phyloP scores from a whole-genome alignment of 1,140 invertebrate species.

The Aleiodes sp. region DNA sequence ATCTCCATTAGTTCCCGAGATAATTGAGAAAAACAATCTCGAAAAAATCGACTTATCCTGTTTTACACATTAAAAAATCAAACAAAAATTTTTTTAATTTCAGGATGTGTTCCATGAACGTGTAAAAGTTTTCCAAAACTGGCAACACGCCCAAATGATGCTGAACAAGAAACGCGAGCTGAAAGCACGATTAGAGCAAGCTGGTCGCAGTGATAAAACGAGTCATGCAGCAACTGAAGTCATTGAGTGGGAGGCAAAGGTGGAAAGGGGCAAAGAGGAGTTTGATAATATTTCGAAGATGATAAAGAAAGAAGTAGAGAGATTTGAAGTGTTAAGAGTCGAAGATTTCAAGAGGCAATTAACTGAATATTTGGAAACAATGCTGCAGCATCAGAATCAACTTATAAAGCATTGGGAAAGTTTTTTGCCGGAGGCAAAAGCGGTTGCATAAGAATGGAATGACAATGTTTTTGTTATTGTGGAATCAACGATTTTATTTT shows the following conservation, averaged over 20 bases:
- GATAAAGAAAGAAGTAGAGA: slow-evolving; percentile 95
- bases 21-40: no score
- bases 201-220: slow-evolving; percentile 89
- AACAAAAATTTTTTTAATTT: slow-evolving; percentile 33
- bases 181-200: slow-evolving; percentile 91
- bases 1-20: no score
- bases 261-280: slow-evolving; percentile 94
- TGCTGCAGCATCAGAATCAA: slow-evolving; percentile 95
- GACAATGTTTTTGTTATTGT: background rate
- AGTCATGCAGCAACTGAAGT: slow-evolving; percentile 90
- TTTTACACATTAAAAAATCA: background rate
- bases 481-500: no score
- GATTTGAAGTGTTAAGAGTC: slow-evolving; percentile 89
- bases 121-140: slow-evolving; percentile 97
- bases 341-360: slow-evolving; percentile 91
- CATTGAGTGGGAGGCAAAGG: slow-evolving; percentile 95
- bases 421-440: slow-evolving; percentile 91
- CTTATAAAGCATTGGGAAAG: slow-evolving; percentile 95
- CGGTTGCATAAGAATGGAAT: slow-evolving; percentile 78
- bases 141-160: slow-evolving; percentile 96
- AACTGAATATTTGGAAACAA: slow-evolving; percentile 91
- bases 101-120: slow-evolving; percentile 97
- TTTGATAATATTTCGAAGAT: slow-evolving; percentile 96
- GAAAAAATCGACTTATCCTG: no score
- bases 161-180: slow-evolving; percentile 94